These are phyloP conservation scores for Pollenia griseotomentosa DNA, from an alignment of 2,888 invertebrate species.

Conservation along the genomic window DNA sequence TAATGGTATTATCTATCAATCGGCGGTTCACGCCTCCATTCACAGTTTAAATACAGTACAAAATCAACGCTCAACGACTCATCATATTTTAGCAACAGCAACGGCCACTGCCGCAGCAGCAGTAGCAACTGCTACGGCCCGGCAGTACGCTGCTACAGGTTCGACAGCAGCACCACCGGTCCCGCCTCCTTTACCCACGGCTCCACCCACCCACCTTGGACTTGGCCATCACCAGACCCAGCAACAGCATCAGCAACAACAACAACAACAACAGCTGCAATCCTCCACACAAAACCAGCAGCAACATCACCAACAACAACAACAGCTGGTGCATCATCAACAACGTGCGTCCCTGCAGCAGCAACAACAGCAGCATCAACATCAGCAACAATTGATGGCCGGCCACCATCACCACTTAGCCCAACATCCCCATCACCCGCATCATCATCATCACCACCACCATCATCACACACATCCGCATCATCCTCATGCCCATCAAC, in stretches of 20 bases:
- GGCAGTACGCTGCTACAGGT: conserved; percentile 73
- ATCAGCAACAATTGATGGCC: conserved; percentile 70
- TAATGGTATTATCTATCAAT: conserved; percentile 84
- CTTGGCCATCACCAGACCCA: conserved; percentile 68
- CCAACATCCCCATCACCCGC: conserved; percentile 72
- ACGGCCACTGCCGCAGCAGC: conserved; percentile 79
- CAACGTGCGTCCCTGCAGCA: conserved; percentile 74
- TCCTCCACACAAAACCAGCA: conserved; percentile 25
- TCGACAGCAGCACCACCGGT: conserved; percentile 71
- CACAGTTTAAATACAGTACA: conserved; percentile 83
- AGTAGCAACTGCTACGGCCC: conserved; percentile 77
- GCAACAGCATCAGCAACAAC: conserved; percentile 55
- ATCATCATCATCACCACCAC: conserved; percentile 69
- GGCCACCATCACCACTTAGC: conserved; percentile 65
- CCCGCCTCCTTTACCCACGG: conserved; percentile 62
- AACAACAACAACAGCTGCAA: conserved; percentile 55
- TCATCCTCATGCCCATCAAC: conserved; percentile 76
- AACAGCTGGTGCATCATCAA: conserved; percentile 76
- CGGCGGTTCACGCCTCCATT: conserved; percentile 83
- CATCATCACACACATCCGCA: conserved; percentile 66
- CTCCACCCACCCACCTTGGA: conserved; percentile 73
- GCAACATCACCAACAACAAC: conserved; percentile 74
- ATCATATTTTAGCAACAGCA: conserved; percentile 82
- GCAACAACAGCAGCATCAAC: conserved; percentile 67
- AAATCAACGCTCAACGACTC: conserved; percentile 81